Evolutionary conservation across 2,888 invertebrate genomes (phyloP), one percentile per base, ranked within the genome.

Genomic region (Synergus itoensis): DNA sequence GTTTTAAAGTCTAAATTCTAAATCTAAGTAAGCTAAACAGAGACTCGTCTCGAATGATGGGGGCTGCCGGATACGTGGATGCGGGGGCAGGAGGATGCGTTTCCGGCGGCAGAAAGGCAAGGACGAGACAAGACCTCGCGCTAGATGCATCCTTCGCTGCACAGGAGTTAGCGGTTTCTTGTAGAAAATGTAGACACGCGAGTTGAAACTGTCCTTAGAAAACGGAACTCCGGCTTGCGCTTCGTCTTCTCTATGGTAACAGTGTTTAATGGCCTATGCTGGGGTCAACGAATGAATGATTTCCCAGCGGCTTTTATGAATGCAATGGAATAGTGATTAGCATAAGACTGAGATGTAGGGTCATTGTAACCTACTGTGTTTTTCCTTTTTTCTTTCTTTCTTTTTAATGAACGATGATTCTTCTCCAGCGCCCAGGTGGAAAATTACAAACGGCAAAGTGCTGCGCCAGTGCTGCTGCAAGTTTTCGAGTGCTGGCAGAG

Each of bases 121-220:
- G 91, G 91, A 91, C 91, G 86, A 82, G 77, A 45, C 84, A 87
- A 87, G 91, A 89, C 91, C 91, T 91, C 91, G 91, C 91, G 91
- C 91, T 84, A 90, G 88, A 91, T 91, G 91, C 91, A 91, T 91
- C 91, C 91, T 91, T 89, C 89, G 90, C 86, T 91, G 90, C 88
- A 87, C 90, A 89, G 86, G 84, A 81, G 82, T 84, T 82, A 86
- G 84, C 81, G 81, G 81, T 83, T 82, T 76, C 78, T 80, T 63
- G 4, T 62, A 21, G 40, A 18, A 36, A 43, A 76, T 63, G 21
- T 76, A 45, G 41, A 76, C 62, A 76, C 62, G 76, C 62, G 36
- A 62, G n/a, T 76, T 63, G 63, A 76, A 62, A 76, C 18, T 63
- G 76, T 73, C 73, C 73, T 73, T 73, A 57, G 40, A 53, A 76